Evolutionary conservation across 2,113 vertebrate species (phyloP).

Genomic region (Ailurus styani): DNA sequence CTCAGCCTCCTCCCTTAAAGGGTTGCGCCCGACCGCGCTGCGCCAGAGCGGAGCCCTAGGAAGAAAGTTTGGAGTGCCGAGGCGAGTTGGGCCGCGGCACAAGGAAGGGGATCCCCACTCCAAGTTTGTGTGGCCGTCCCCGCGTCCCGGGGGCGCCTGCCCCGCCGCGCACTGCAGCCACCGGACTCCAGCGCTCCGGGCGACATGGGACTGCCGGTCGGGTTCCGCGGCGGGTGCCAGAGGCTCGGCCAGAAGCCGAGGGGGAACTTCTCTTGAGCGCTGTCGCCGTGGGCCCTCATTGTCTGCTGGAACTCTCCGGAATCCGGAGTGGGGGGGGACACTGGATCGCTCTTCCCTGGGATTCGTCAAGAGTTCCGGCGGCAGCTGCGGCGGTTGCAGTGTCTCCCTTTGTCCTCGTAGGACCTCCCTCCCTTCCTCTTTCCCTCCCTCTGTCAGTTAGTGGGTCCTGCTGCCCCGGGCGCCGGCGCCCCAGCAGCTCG

Average conservation of each 20-base stretch:
- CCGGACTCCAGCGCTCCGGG: neutral
- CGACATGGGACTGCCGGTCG: rapidly evolving
- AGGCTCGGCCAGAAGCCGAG: neutral
- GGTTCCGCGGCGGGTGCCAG: neutral
- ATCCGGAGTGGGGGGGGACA: neutral
- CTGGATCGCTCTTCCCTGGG: neutral
- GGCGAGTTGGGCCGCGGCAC: neutral
- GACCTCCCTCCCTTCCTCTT: neutral
- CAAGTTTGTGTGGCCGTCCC: neutral
- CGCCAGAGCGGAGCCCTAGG: neutral
- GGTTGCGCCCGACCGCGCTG: neutral
- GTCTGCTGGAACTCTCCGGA: neutral
- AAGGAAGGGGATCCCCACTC: neutral
- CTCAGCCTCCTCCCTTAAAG: neutral
- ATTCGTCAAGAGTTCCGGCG: constrained; percentile 26
- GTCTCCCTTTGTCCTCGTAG: constrained; percentile 68
- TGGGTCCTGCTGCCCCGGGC: neutral
- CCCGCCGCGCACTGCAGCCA: neutral
- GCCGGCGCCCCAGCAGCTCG: neutral
- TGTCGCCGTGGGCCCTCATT: neutral
- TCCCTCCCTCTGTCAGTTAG: neutral
- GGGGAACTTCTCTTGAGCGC: neutral
- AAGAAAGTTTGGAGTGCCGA: neutral
- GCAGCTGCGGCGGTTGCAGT: neutral
- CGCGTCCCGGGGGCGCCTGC: neutral